Conservation (phyloP, 2,797 vertebrate genomes). For the Phoeniculus purpureus region DNA sequence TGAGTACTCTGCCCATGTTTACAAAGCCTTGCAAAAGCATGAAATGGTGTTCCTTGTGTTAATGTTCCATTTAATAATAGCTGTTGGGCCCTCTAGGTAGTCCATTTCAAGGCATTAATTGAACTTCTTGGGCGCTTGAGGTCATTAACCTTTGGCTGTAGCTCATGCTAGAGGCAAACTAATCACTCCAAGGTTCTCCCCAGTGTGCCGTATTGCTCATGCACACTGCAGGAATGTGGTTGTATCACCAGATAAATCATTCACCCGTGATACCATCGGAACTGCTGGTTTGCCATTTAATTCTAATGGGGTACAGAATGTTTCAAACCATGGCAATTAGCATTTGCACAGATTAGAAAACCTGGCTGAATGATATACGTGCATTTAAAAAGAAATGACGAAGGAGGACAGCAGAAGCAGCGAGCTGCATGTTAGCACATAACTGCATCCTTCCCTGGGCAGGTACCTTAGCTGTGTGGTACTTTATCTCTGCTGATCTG, state of each 20-base stretch:
- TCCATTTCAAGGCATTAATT: conserved; percentile 64
- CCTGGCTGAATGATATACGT: not conserved
- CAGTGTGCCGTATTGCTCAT: conserved; percentile 12
- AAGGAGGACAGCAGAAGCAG: not conserved
- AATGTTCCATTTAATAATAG: conserved; percentile 56
- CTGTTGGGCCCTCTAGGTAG: conserved; percentile 20
- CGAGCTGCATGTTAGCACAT: not conserved
- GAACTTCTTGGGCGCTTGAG: conserved; percentile 47
- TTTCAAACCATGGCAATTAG: conserved; percentile 51
- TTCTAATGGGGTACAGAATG: conserved; percentile 38
- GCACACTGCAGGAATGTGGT: conserved; percentile 18
- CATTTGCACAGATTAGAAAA: conserved; percentile 31
- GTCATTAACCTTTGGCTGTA: conserved; percentile 53
- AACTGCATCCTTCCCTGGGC: not conserved
- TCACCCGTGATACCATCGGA: conserved; percentile 34
- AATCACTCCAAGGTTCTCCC: conserved; percentile 1
- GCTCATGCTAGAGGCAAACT: conserved; percentile 26
- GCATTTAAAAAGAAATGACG: not conserved
- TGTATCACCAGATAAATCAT: conserved; percentile 46
- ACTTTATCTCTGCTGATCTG: conserved; percentile 36
- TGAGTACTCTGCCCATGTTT: not conserved
- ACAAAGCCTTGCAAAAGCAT: conserved; percentile 19
- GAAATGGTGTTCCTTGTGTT: conserved; percentile 27
- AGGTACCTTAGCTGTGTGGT: not conserved
- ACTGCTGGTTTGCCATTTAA: conserved; percentile 32